Conservation (phyloP, 37 sponge, comb jelly and placozoan genomes). For the Aplysina aerophoba region DNA sequence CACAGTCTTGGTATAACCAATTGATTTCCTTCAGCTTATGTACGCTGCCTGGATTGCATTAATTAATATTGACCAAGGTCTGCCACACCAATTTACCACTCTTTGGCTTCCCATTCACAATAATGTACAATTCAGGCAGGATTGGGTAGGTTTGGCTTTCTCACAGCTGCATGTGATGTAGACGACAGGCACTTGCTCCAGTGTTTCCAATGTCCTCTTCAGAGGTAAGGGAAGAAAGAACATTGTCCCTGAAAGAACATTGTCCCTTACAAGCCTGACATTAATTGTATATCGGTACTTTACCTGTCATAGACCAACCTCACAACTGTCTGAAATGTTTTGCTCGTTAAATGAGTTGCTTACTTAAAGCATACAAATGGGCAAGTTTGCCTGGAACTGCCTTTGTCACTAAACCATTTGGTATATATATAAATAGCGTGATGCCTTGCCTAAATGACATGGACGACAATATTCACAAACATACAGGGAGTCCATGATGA, state of each 20-base stretch:
- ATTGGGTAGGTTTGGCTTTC: background rate
- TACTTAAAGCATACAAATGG: slow-evolving; percentile 42
- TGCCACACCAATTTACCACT: slow-evolving; percentile 54
- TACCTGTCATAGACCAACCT: slow-evolving; percentile 61
- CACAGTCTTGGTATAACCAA: slow-evolving; percentile 57
- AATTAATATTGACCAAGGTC: slow-evolving; percentile 38
- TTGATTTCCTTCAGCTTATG: slow-evolving; percentile 52
- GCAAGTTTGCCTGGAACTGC: slow-evolving; percentile 52
- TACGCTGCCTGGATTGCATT: slow-evolving; percentile 34
- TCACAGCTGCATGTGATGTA: no score
- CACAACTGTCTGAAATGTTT: slow-evolving; percentile 58
- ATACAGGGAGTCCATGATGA: no score
- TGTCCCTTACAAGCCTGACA: slow-evolving; percentile 45
- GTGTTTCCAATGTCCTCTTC: slow-evolving; percentile 50
- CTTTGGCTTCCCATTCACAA: slow-evolving; percentile 49
- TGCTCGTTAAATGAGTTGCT: slow-evolving; percentile 63
- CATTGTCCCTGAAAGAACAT: slow-evolving; percentile 35
- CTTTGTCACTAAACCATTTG: slow-evolving; percentile 53
- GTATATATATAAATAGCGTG: no score
- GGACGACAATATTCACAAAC: no score
- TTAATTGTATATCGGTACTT: slow-evolving; percentile 53
- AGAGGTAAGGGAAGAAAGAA: slow-evolving; percentile 58
- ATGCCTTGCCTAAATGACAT: no score
- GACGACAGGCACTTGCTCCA: background rate
- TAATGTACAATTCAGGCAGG: slow-evolving; percentile 54